These are phyloP conservation scores for Emydura subglobosa DNA, from an alignment of 2,113 vertebrate species.

Conservation along the genomic window DNA sequence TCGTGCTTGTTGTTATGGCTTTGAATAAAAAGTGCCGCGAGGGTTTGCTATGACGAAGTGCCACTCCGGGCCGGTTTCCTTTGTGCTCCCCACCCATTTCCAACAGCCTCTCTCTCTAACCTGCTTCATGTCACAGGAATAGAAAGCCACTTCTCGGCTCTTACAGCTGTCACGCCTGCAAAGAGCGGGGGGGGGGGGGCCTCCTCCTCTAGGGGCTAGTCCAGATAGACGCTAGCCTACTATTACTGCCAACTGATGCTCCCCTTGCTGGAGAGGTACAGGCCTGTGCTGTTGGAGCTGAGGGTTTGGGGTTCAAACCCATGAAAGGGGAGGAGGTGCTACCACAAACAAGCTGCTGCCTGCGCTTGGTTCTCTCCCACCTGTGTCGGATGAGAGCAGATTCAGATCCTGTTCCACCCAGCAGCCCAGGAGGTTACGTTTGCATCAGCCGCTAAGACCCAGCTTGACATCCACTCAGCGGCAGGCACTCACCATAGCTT, in stretches of 20 bases:
- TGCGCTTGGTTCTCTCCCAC: neutral
- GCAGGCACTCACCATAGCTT: neutral
- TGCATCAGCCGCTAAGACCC: neutral
- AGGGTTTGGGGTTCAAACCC: neutral
- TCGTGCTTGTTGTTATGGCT: conserved; percentile 60
- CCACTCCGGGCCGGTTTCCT: conserved; percentile 4
- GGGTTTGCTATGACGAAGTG: conserved; percentile 42
- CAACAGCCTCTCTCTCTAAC: neutral
- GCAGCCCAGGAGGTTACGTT: neutral
- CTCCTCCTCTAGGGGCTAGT: neutral
- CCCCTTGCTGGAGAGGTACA: neutral
- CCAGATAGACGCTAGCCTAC: neutral
- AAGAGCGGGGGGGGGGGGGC: neutral
- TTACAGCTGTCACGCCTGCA: neutral
- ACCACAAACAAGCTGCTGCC: neutral
- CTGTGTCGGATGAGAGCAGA: neutral
- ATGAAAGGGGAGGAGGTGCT: neutral
- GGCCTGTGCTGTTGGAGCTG: neutral
- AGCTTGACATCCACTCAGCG: neutral
- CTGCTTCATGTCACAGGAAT: neutral
- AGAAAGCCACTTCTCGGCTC: neutral
- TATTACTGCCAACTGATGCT: neutral
- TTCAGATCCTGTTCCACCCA: neutral
- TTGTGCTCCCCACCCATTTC: neutral
- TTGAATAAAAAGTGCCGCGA: conserved; percentile 70